Conservation (phyloP, 2,113 vertebrate genomes). For the Hemibates koningsi region DNA sequence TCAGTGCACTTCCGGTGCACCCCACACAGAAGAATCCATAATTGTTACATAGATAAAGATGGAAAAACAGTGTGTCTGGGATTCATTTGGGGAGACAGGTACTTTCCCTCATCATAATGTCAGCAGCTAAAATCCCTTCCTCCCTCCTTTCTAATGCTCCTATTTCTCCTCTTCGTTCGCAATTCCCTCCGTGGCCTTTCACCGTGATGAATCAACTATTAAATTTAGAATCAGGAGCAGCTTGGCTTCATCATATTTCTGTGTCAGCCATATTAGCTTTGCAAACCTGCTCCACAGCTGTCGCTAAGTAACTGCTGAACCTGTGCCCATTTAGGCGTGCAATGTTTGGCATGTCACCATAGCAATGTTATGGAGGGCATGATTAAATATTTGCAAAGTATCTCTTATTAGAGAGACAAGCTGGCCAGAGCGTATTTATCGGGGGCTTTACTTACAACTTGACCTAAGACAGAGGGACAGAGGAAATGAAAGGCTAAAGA, state of each 20-base stretch:
- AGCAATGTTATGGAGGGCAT: slow-evolving; percentile 15
- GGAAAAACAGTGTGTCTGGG: neutral
- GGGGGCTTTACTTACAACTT: neutral
- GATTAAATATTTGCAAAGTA: slow-evolving; percentile 61
- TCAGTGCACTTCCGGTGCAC: neutral
- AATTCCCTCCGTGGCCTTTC: neutral
- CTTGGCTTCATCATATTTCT: neutral
- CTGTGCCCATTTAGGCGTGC: slow-evolving; percentile 2
- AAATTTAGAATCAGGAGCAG: neutral
- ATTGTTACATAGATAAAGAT: neutral
- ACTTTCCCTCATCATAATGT: slow-evolving; percentile 52
- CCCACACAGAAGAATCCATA: neutral
- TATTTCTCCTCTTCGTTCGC: neutral
- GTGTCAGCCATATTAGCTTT: neutral
- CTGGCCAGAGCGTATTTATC: neutral
- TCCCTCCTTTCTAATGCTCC: neutral
- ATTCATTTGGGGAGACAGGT: slow-evolving; percentile 32
- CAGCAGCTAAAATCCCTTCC: slow-evolving; percentile 37
- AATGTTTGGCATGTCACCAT: slow-evolving; percentile 58
- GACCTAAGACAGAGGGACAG: neutral
- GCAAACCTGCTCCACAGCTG: slow-evolving; percentile 6
- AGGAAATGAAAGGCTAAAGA: neutral
- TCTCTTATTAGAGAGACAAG: slow-evolving; percentile 27
- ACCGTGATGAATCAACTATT: slow-evolving; percentile 12
- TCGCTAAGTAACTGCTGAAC: slow-evolving; percentile 38